Base-by-base conservation (phyloP, 2,113 vertebrate species). In the Pygoscelis antarcticus region DNA sequence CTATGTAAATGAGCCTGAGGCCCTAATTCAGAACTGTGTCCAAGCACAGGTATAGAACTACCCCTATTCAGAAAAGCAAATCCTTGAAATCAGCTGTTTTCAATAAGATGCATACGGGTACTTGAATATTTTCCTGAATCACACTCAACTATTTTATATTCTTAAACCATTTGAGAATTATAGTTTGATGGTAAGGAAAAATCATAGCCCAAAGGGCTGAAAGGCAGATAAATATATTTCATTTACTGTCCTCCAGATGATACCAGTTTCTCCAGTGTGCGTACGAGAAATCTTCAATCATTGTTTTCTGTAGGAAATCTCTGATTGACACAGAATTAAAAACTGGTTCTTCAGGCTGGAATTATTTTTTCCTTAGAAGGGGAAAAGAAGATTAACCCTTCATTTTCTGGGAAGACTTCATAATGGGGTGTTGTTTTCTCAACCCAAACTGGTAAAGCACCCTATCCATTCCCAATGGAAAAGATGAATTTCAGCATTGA, bases 271-370 rank as follows among this genome's bases (percentile, higher is more conserved):
- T 91, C 38, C 29, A 49, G 57, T 65, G 64, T 77, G 46, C 76
- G 26, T 79, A 79, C 22, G 89, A 83, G 77, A 90, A 94, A 93
- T 72, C 51, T 85, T 80, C 71, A 66, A 8, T 80, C 64, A 44
- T 54, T 88, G 25, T 87, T 93, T 97, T 95, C 84, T 62, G 68
- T 22, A 90, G 68, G 47, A 96, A 89, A 85, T 62, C 38, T 82
- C 81, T 93, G 92, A 80, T 18, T 85, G 89, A 92, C 83, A 94
- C 11, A 83, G 62, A 91, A 97, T 92, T 94, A 95, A 87, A 61
- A 57, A 54, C 30, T 72, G 19, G 34, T 61, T 97, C 90, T 92
- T 87, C 55, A n/a, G 83, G 83, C 57, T 97, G 70, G 54, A 95
- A 89, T 97, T 76, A 61, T 49, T 84, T 94, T 87, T 80, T 60